Percentiles rank a stretch among this genome's conserved stretches.
Conservation (phyloP, 2,113 vertebrate species). For the Lonchura striata region DNA sequence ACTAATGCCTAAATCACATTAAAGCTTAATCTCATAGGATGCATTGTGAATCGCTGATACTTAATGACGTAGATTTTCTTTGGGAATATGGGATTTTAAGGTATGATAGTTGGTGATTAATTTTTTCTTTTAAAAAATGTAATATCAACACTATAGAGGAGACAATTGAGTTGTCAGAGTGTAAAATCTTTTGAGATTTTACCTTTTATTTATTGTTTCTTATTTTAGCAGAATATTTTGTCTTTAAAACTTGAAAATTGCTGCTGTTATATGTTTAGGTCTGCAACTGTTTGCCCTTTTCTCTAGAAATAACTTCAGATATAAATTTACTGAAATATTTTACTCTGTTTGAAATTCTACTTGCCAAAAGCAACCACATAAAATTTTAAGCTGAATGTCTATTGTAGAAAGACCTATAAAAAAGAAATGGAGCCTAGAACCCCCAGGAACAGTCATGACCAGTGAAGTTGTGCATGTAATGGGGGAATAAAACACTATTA, state of each 20-base stretch:
- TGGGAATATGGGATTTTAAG: neutral
- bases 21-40: neutral
- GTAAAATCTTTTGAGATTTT: neutral
- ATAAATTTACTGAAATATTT: neutral
- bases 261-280: neutral
- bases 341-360: neutral
- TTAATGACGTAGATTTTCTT: neutral
- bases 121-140: neutral
- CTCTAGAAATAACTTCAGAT: neutral
- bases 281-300: neutral
- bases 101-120: neutral
- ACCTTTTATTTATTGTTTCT: neutral
- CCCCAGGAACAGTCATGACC: neutral
- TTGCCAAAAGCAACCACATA: neutral
- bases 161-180: neutral
- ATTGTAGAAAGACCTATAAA: neutral
- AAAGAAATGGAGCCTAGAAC: neutral
- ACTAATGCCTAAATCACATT: neutral
- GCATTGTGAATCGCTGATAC: neutral
- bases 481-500: neutral
- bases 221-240: neutral
- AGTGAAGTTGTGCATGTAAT: neutral
- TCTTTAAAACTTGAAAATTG: neutral
- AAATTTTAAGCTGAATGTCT: neutral
- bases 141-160: neutral